These are phyloP conservation scores for Calyptommatus sinebrachiatus DNA, from an alignment of 2,113 vertebrate genomes.

Conservation along the genomic window DNA sequence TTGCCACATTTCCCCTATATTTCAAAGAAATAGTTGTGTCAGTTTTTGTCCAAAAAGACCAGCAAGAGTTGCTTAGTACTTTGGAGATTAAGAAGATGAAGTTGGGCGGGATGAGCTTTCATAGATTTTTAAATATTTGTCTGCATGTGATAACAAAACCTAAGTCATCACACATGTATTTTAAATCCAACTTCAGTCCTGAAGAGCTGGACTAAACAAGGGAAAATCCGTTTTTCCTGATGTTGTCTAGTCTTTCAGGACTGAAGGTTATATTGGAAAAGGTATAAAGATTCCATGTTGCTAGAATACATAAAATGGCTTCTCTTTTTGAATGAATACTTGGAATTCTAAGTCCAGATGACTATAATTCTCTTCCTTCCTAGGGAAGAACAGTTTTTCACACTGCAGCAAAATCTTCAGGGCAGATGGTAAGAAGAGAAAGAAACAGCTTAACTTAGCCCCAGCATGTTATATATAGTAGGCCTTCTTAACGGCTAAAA, in stretches of 20 bases:
- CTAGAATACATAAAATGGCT: not conserved
- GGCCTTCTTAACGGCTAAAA: not conserved
- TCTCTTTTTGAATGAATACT: not conserved
- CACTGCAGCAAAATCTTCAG: constrained; percentile 13
- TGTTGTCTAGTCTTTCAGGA: no score
- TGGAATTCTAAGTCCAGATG: constrained; percentile 22
- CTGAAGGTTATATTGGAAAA: no score
- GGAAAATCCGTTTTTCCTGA: no score
- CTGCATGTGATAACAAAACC: not conserved
- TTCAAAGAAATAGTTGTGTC: no score
- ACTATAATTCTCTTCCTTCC: constrained; percentile 11
- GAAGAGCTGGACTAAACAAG: no score
- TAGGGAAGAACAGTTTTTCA: not conserved
- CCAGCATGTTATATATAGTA: not conserved
- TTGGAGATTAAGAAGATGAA: no score
- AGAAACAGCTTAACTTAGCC: not conserved
- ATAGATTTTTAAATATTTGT: not conserved
- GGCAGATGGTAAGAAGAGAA: constrained; percentile 5
- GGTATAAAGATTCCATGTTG: not conserved
- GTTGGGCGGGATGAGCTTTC: no score
- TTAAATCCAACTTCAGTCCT: no score
- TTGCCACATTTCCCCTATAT: not conserved
- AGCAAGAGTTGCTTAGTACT: no score
- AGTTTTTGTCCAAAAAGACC: no score
- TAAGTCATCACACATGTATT: no score